Base-by-base conservation (phyloP, 2,113 vertebrate species). In the Amphilophus citrinellus region DNA sequence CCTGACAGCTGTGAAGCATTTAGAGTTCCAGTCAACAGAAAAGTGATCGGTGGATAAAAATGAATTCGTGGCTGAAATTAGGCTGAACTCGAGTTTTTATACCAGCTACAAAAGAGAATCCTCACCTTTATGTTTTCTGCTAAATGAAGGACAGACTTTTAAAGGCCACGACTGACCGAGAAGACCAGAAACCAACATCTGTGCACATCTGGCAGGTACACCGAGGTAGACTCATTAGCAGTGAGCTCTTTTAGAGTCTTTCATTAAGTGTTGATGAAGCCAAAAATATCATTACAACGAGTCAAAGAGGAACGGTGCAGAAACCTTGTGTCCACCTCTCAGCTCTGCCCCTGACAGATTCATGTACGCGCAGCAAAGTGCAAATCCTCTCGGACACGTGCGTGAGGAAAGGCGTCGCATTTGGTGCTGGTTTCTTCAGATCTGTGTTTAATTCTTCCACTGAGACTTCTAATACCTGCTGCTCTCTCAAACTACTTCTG, bases 191-290 rank as follows among this genome's bases (percentile, higher is more conserved):
- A 53, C 15, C 50, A 53, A 18, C 50, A 18, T 18, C 50, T 18
- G 44, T 14, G 0, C 24, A 66, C 63, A 17, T 44, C 63, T 17
- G 14, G 39, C 24, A 14, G 13, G 42, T 44, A 44, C 42, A 44
- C 11, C 4, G 13, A 14, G 11, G 13, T 44, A 44, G 42, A 4
- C 11, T 13, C 42, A 13, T 44, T 44, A 44, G 3, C 42, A 44
- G 10, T 44, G 3, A 44, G 42, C 10, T 44, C 11, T 44, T 44
- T 44, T 44, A 44, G 42, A 66, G 63, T 56, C 3, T 56, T 8
- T n/a, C 37, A 0, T 65, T 65, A 5, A n/a, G 11, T 42, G 11
- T 10, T 0, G 20, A 65, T 65, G 1, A 42, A 65, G n/a, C 20
- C 11, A 65, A 37, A 2, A 22, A 37, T 2, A 20, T 56, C 18